These are phyloP conservation scores for Cerceris rybyensis DNA, from an alignment of 2,888 invertebrate genomes.

Conservation along the genomic window DNA sequence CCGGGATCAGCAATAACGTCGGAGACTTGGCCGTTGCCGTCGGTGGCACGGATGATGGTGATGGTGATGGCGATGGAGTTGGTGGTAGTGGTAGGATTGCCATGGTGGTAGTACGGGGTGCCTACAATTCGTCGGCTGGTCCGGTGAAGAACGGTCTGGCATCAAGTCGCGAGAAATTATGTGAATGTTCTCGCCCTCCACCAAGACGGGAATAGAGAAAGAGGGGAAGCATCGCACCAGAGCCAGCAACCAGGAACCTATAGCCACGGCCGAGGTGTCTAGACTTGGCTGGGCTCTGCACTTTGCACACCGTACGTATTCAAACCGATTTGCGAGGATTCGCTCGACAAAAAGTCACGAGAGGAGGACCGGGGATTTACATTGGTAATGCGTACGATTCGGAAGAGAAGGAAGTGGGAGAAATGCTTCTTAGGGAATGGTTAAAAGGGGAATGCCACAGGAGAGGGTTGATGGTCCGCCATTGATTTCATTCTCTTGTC, in stretches of 20 bases:
- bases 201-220: constrained; percentile 56
- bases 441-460: constrained; percentile 45
- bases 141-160: constrained; percentile 72
- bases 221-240: constrained; percentile 26
- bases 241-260: constrained; percentile 51
- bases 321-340: constrained; percentile 77
- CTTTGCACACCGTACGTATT: constrained; percentile 71
- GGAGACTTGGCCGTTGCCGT: constrained; percentile 73
- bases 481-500: constrained; percentile 14
- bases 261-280: constrained; percentile 69
- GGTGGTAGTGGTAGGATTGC: constrained; percentile 53
- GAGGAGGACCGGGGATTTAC: constrained; percentile 70
- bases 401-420: constrained; percentile 19
- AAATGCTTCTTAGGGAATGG: constrained; percentile 49
- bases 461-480: constrained; percentile 26
- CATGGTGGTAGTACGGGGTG: constrained; percentile 56
- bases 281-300: constrained; percentile 70
- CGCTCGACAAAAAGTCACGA: constrained; percentile 75
- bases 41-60: constrained; percentile 65
- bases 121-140: constrained; percentile 72
- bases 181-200: constrained; percentile 71
- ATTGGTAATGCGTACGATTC: constrained; percentile 73
- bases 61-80: constrained; percentile 56
- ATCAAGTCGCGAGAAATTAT: constrained; percentile 78
- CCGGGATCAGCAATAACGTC: constrained; percentile 80